These are phyloP conservation scores for Ommatoiulus sabulosus DNA, from an alignment of 2,888 invertebrate species.

Conservation along the genomic window DNA sequence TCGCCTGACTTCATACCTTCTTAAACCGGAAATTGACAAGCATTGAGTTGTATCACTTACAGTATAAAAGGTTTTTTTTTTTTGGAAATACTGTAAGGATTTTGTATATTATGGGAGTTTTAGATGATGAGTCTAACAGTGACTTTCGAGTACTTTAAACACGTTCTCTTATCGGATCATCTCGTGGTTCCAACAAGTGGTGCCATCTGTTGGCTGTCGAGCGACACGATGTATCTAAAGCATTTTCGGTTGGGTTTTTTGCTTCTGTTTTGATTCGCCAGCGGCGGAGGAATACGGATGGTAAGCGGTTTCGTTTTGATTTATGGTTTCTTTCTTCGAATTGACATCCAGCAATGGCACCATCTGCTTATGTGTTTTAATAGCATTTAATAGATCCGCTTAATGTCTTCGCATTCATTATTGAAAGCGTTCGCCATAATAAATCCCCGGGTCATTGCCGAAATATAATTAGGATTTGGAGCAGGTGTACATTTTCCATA, in stretches of 20 bases:
- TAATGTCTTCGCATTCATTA: conserved; percentile 36
- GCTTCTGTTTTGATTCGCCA: not conserved
- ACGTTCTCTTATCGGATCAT: no score
- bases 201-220: not conserved
- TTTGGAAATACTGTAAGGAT: no score
- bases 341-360: conserved; percentile 35
- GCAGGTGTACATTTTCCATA: conserved; percentile 33
- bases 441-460: conserved; percentile 24
- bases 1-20: no score
- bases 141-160: no score
- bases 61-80: no score
- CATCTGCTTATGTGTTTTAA: conserved; percentile 43
- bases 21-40: no score
- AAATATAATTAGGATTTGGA: conserved; percentile 15
- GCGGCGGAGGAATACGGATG: not conserved
- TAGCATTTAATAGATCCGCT: conserved; percentile 36
- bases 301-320: not conserved
- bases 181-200: not conserved
- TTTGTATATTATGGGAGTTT: no score
- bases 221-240: not conserved
- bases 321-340: conserved; percentile 15
- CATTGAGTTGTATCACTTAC: no score
- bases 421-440: conserved; percentile 40
- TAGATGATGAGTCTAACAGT: no score
- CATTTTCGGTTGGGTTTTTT: not conserved